Evolutionary conservation across 1,140 invertebrate species (phyloP).

Genomic region (Frieseomelitta varia): DNA sequence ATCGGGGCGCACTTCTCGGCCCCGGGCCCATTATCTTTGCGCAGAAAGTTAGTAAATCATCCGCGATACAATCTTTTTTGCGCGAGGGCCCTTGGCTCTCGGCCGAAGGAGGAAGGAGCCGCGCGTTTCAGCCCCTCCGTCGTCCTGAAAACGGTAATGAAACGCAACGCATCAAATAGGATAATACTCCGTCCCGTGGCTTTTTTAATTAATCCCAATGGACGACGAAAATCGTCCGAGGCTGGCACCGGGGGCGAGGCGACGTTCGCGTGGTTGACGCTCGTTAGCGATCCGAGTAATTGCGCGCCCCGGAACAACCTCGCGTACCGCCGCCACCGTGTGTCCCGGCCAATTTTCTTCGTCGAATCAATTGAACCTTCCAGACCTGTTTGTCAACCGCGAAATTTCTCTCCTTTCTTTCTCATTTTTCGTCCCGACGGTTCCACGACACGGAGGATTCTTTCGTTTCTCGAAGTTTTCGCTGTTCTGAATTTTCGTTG

Average conservation of each 20-base stretch:
- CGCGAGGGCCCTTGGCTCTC: background rate
- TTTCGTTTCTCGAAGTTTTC: background rate
- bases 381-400: background rate
- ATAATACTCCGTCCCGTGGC: slow-evolving; percentile 18
- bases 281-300: slow-evolving; percentile 11
- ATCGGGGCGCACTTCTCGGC: slow-evolving; percentile 54
- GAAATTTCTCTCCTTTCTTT: background rate
- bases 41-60: slow-evolving; percentile 59
- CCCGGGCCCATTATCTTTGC: slow-evolving; percentile 51
- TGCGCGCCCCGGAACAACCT: background rate
- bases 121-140: background rate
- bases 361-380: background rate
- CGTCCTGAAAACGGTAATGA: background rate
- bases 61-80: slow-evolving; percentile 59
- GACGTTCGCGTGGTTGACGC: slow-evolving; percentile 1
- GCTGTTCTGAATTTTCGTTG: no score
- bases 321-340: background rate
- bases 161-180: slow-evolving; percentile 35
- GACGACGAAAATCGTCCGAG: background rate
- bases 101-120: background rate
- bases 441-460: background rate
- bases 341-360: background rate
- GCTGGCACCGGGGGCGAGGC: no score
- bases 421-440: no score
- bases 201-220: slow-evolving; percentile 28